Evolutionary conservation across 64 coral and sea anemone species (phyloP).

Genomic region (Acropora tenuis): DNA sequence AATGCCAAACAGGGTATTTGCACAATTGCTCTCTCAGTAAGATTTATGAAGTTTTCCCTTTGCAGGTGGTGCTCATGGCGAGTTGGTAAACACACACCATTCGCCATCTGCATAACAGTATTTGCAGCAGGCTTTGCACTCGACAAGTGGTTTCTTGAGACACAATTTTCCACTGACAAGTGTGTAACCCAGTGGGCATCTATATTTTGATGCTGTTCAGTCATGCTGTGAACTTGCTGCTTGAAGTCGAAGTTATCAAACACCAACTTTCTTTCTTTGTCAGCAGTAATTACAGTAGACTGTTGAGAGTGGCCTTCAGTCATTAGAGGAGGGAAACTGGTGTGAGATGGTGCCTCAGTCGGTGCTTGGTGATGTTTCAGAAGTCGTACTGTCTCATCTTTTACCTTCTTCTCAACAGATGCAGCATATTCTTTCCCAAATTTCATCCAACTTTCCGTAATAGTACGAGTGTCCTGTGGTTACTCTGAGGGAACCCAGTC

Average conservation of each 20-base stretch:
- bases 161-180: conserved; percentile 49
- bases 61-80: background rate
- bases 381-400: conserved; percentile 31
- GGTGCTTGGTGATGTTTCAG: conserved; percentile 6
- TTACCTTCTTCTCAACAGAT: conserved; percentile 17
- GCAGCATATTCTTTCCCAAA: conserved; percentile 65
- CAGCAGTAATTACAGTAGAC: background rate
- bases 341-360: background rate
- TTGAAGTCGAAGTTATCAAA: conserved; percentile 56
- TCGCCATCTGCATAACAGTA: conserved; percentile 12
- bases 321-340: background rate
- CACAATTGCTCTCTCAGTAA: conserved; percentile 32
- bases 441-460: conserved; percentile 74
- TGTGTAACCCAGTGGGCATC: conserved; percentile 51
- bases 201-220: conserved; percentile 66
- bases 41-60: conserved; percentile 34
- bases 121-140: conserved; percentile 1
- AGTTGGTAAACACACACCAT: conserved; percentile 18
- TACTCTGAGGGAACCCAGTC: conserved; percentile 39
- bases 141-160: conserved; percentile 29
- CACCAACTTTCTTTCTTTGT: conserved; percentile 46
- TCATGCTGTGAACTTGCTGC: conserved; percentile 61
- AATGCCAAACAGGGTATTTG: conserved; percentile 46
- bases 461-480: conserved; percentile 51
- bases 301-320: conserved; percentile 19